A percentile compares a stretch with the other conserved stretches of the same genome.
Conservation (phyloP, 1,140 invertebrate species). For the Drosophila punjabiensis region DNA sequence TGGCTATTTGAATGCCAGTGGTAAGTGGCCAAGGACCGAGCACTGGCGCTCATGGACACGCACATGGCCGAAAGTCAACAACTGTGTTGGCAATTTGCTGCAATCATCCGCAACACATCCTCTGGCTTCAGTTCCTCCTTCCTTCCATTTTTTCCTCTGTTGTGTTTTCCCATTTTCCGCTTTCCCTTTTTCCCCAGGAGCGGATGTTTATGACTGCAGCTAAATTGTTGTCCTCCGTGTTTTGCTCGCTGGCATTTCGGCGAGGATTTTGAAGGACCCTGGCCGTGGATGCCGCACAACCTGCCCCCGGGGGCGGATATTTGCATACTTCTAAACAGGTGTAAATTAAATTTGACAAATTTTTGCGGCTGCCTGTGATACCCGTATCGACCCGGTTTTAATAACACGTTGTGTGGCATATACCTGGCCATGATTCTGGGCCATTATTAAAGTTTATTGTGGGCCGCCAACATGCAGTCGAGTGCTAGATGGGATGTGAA, state of each 20-base stretch:
- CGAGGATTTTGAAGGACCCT: slow-evolving; percentile 26
- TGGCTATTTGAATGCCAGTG: slow-evolving; percentile 67
- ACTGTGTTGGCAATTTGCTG: slow-evolving; percentile 64
- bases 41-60: slow-evolving; percentile 22
- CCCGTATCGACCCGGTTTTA: slow-evolving; percentile 15
- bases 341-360: slow-evolving; percentile 62
- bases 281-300: slow-evolving; percentile 10
- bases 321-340: slow-evolving; percentile 54
- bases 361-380: slow-evolving; percentile 33
- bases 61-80: slow-evolving; percentile 54
- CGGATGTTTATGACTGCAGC: slow-evolving; percentile 39
- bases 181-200: slow-evolving; percentile 17
- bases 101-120: slow-evolving; percentile 61
- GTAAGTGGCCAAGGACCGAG: slow-evolving; percentile 63
- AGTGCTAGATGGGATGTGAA: slow-evolving; percentile 11
- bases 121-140: slow-evolving; percentile 1
- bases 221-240: slow-evolving; percentile 36
- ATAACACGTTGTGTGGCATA: slow-evolving; percentile 43
- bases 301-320: slow-evolving; percentile 24
- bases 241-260: slow-evolving; percentile 25
- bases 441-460: slow-evolving; percentile 60
- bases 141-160: not conserved
- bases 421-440: slow-evolving; percentile 15
- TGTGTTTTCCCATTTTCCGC: not conserved
- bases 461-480: slow-evolving; percentile 12